These are phyloP conservation scores for Anoncus sp. DNA, from an alignment of 2,888 invertebrate genomes.

Conservation along the genomic window DNA sequence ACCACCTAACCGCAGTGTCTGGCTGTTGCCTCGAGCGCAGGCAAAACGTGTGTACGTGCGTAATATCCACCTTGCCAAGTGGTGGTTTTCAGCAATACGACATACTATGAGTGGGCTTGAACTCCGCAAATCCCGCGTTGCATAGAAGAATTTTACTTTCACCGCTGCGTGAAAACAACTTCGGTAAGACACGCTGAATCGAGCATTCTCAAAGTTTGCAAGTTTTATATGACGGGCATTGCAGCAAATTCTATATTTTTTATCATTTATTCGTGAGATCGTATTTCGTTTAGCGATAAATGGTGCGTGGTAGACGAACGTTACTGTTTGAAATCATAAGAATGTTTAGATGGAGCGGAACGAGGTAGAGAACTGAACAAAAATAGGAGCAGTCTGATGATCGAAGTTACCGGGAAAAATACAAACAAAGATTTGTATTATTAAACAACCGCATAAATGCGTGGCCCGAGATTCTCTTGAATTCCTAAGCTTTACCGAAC, in stretches of 20 bases:
- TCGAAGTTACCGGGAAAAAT: too few species aligned
- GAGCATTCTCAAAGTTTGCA: slow-evolving; percentile 54
- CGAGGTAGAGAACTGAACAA: too few species aligned
- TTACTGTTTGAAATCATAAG: too few species aligned
- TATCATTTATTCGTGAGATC: slow-evolving; percentile 1
- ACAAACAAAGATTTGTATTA: too few species aligned
- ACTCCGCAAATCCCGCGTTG: slow-evolving; percentile 36
- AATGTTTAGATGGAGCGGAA: too few species aligned
- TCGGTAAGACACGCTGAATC: slow-evolving; percentile 58
- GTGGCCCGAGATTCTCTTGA: too few species aligned
- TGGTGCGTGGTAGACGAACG: too few species aligned
- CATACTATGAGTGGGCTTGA: slow-evolving; percentile 29
- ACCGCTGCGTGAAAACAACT: slow-evolving; percentile 69
- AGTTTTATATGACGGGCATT: background rate
- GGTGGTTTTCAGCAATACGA: slow-evolving; percentile 16
- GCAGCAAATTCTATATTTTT: background rate
- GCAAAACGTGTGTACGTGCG: slow-evolving; percentile 18
- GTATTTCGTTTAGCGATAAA: background rate
- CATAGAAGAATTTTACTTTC: slow-evolving; percentile 75
- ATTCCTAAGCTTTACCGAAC: too few species aligned
- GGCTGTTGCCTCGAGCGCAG: background rate
- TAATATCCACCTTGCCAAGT: slow-evolving; percentile 24
- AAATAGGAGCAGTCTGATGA: too few species aligned
- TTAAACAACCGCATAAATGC: too few species aligned
- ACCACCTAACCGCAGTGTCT: too few species aligned